Evolutionary conservation across 2,113 vertebrate genomes (phyloP).

Genomic region (Columba janthina): DNA sequence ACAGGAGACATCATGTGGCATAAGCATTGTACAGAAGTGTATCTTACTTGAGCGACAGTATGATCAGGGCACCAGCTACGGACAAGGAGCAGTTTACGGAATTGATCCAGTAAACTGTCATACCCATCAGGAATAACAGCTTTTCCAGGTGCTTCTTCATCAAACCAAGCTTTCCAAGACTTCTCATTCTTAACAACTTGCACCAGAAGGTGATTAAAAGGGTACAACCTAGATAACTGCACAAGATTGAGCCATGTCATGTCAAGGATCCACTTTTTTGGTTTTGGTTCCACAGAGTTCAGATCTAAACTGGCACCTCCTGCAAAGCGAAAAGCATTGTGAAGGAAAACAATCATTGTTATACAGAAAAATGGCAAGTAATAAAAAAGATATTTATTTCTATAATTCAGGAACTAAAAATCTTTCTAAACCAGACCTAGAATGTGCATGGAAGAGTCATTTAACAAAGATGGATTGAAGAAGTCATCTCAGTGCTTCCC

Average conservation of each 20-base stretch:
- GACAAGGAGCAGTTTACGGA: constrained; percentile 82
- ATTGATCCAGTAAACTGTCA: constrained; percentile 76
- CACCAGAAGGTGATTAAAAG: constrained; percentile 75
- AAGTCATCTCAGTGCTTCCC: neutral
- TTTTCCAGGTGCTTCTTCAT: constrained; percentile 79
- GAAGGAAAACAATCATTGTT: neutral
- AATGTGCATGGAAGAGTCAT: neutral
- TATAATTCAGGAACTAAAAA: neutral
- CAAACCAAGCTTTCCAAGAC: constrained; percentile 83
- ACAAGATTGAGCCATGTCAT: constrained; percentile 86
- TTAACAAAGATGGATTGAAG: neutral
- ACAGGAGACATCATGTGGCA: neutral
- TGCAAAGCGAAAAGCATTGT: constrained; percentile 22
- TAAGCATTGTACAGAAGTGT: neutral
- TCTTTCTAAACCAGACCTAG: neutral
- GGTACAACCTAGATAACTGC: constrained; percentile 77
- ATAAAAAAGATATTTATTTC: neutral
- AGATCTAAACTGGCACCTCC: constrained; percentile 85
- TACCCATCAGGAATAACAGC: constrained; percentile 79
- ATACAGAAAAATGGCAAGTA: neutral
- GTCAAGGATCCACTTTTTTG: constrained; percentile 85
- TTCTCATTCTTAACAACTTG: constrained; percentile 81
- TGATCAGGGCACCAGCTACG: constrained; percentile 86
- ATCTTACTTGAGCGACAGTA: constrained; percentile 79
- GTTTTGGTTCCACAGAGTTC: constrained; percentile 82